These are phyloP conservation scores for Chrysomallon squamiferum DNA, from an alignment of 1,140 invertebrate species.

Conservation along the genomic window DNA sequence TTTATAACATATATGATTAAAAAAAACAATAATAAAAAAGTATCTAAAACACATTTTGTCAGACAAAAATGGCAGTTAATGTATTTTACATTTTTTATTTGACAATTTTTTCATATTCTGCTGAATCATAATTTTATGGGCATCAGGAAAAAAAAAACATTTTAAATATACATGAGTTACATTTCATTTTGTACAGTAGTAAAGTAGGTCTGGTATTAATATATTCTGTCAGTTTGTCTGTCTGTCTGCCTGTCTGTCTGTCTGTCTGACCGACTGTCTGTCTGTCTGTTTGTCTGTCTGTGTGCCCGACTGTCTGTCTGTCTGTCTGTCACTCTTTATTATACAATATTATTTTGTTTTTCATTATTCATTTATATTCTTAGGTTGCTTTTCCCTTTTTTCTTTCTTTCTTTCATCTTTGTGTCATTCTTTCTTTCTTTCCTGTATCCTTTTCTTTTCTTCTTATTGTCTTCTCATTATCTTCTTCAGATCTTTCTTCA, in stretches of 20 bases:
- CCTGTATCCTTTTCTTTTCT: neutral
- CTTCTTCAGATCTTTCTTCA: neutral
- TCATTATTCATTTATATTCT: neutral
- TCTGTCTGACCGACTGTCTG: conserved; percentile 3
- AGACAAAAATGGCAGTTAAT: too few relatives aligned
- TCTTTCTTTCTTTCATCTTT: neutral
- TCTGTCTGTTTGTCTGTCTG: conserved; percentile 5
- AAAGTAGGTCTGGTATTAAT: too few relatives aligned
- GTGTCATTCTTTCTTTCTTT: neutral
- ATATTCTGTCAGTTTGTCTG: neutral
- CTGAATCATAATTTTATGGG: too few relatives aligned
- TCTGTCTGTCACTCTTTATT: neutral
- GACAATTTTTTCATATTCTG: too few relatives aligned
- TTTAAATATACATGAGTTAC: too few relatives aligned
- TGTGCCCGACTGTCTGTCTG: conserved; percentile 3
- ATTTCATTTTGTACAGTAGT: too few relatives aligned
- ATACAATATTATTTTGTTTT: neutral
- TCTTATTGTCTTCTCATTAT: neutral
- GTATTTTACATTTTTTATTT: too few relatives aligned
- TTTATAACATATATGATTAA: too few relatives aligned
- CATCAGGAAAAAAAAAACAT: too few relatives aligned
- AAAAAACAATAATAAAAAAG: too few relatives aligned
- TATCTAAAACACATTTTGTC: too few relatives aligned
- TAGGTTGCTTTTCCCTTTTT: neutral
- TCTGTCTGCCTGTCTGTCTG: neutral